These are phyloP conservation scores for Nomada flava DNA, from an alignment of 2,888 invertebrate species.

Conservation along the genomic window DNA sequence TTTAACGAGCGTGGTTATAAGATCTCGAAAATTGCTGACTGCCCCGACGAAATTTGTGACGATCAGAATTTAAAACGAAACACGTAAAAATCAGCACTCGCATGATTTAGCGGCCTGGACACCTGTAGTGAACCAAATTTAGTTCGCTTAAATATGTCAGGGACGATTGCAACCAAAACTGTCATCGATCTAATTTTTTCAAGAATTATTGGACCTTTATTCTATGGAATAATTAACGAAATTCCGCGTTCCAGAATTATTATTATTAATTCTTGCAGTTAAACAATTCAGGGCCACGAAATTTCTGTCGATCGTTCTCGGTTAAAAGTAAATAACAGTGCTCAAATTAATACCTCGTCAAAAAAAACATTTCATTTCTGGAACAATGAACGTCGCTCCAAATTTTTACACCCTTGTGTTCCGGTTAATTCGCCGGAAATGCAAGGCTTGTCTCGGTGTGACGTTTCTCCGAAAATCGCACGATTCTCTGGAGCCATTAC, in stretches of 20 bases:
- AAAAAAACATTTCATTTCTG: background rate
- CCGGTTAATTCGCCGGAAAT: background rate
- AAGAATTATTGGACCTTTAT: background rate
- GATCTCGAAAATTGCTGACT: conserved; percentile 32
- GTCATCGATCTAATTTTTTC: background rate
- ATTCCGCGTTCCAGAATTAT: no score
- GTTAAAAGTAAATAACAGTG: no score
- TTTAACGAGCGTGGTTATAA: conserved; percentile 21
- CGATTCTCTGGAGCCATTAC: background rate
- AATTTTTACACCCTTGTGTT: background rate
- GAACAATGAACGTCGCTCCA: background rate
- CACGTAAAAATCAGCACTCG: background rate
- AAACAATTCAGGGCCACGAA: no score
- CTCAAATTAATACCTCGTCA: no score
- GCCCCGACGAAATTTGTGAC: background rate
- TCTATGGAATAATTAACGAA: no score
- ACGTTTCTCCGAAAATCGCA: conserved; percentile 4
- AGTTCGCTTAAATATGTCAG: no score
- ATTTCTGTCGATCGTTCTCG: no score
- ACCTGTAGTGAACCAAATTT: background rate
- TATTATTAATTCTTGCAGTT: no score
- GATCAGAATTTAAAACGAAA: conserved; percentile 3
- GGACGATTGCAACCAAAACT: no score
- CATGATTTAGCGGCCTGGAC: background rate
- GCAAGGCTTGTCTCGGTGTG: no score